Evolutionary conservation across 2,113 vertebrate genomes (phyloP).

Genomic region (Peromyscus leucopus): DNA sequence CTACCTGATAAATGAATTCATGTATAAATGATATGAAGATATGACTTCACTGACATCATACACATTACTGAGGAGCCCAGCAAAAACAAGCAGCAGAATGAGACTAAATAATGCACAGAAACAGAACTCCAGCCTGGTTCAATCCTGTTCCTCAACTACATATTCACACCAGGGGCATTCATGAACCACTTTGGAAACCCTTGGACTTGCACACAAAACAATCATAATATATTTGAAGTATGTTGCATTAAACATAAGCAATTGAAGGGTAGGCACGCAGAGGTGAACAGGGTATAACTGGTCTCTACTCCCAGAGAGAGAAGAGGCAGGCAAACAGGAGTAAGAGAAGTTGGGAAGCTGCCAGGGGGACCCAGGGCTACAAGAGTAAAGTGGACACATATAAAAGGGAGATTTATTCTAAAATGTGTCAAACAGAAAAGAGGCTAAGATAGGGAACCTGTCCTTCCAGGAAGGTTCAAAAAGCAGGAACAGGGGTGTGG

Average conservation of each 20-base stretch:
- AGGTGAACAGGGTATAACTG: background rate
- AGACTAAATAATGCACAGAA: background rate
- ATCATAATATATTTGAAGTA: background rate
- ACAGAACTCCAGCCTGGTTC: background rate
- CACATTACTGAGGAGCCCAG: rapidly evolving
- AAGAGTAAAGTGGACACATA: background rate
- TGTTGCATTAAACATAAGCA: background rate
- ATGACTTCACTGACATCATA: rapidly evolving
- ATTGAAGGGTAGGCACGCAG: background rate
- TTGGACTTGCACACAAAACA: background rate
- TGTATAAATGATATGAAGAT: background rate
- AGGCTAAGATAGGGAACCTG: background rate
- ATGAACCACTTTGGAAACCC: background rate
- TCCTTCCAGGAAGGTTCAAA: background rate
- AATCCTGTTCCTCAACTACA: background rate
- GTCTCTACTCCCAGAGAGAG: background rate
- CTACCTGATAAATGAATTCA: background rate
- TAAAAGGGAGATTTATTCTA: background rate
- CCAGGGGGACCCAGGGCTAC: background rate
- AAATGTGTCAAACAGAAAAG: background rate
- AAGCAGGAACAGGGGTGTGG: background rate
- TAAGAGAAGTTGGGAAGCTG: no score
- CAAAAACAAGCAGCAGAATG: background rate
- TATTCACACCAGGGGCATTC: background rate
- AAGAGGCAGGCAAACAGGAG: background rate